Conservation (phyloP, 1,140 invertebrate species). For the Eriosoma lanigerum region DNA sequence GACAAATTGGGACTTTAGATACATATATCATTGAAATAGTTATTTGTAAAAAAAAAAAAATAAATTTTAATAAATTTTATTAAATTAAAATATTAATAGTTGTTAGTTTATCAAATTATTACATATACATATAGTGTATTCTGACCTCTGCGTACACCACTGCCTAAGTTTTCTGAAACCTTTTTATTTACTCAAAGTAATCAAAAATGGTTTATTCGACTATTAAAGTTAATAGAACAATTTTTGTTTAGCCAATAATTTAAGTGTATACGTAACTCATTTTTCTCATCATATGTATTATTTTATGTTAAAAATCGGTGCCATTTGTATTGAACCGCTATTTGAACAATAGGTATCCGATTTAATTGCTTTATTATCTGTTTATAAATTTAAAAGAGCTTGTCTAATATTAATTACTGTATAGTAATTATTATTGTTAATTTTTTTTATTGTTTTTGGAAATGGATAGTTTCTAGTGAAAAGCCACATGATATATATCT, state of each 20-base stretch:
- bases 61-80: neutral
- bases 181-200: conserved; percentile 45
- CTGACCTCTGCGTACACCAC: conserved; percentile 50
- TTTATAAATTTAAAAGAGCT: conserved; percentile 48
- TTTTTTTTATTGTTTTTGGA: conserved; percentile 31
- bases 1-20: conserved; percentile 34
- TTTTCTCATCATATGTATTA: conserved; percentile 47
- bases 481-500: conserved; percentile 15
- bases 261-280: conserved; percentile 49
- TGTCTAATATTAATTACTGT: conserved; percentile 42
- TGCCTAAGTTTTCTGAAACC: conserved; percentile 48
- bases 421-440: conserved; percentile 37
- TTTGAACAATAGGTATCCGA: conserved; percentile 48
- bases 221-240: conserved; percentile 49
- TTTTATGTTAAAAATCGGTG: conserved; percentile 45
- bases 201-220: conserved; percentile 33
- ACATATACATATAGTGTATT: conserved; percentile 27
- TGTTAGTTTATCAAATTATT: conserved; percentile 37
- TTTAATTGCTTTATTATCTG: conserved; percentile 50
- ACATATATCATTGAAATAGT: conserved; percentile 32
- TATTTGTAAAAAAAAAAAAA: conserved; percentile 30
- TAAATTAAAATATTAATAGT: conserved; percentile 38
- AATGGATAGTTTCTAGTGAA: conserved; percentile 36
- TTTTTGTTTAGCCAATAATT: conserved; percentile 50
- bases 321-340: conserved; percentile 44